Evolutionary conservation across 1,140 invertebrate genomes (phyloP).

Genomic region (Brachionus manjavacas): DNA sequence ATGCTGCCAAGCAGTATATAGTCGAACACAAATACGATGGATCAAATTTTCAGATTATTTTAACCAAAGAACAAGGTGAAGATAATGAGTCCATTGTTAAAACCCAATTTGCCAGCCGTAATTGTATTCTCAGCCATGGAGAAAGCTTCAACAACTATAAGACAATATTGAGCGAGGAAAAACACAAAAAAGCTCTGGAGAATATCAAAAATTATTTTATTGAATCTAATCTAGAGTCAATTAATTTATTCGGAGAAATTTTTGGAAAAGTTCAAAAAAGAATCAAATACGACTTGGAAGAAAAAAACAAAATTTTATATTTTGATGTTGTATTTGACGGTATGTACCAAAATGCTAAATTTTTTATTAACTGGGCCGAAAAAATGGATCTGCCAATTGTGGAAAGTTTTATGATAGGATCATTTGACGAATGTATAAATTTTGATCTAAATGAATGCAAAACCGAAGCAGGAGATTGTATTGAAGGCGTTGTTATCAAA

Average conservation of each 20-base stretch:
- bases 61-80: neutral
- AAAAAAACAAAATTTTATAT: neutral
- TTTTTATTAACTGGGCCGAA: constrained; percentile 1
- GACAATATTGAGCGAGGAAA: neutral
- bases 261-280: constrained; percentile 17
- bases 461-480: neutral
- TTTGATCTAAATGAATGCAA: neutral
- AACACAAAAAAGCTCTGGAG: neutral
- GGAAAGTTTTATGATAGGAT: neutral
- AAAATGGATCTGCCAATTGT: neutral
- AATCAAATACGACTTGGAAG: constrained; percentile 5
- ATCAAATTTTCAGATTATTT: constrained; percentile 31
- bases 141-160: neutral
- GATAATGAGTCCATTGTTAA: neutral
- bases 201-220: neutral
- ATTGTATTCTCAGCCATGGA: neutral
- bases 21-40: constrained; percentile 14
- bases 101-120: neutral
- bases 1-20: neutral
- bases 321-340: constrained; percentile 28
- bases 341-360: constrained; percentile 5
- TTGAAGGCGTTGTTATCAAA: constrained; percentile 11
- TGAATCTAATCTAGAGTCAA: neutral
- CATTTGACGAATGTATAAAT: neutral
- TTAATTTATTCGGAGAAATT: constrained; percentile 18